phyloP scores from a whole-genome alignment of 2,888 invertebrate species.

The Zootermopsis nevadensis region DNA sequence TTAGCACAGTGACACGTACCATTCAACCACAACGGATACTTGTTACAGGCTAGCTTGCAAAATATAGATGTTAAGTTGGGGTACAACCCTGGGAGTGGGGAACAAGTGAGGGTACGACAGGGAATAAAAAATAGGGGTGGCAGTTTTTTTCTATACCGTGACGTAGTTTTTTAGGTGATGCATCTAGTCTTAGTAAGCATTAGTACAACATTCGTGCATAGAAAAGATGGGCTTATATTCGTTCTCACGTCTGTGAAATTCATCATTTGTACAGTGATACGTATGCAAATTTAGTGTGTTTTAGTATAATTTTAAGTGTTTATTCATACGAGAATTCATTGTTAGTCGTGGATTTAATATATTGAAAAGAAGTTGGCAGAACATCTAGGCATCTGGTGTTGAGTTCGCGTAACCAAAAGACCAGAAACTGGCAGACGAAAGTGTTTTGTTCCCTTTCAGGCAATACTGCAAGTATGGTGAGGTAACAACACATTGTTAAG shows the following conservation, averaged over 20 bases:
- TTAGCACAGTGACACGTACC: neutral
- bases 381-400: too few relatives aligned
- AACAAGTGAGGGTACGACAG: constrained; percentile 46
- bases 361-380: too few relatives aligned
- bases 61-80: constrained; percentile 29
- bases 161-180: constrained; percentile 43
- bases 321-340: neutral
- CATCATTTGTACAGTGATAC: neutral
- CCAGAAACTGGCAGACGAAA: too few relatives aligned
- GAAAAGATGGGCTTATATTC: constrained; percentile 16
- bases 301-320: neutral
- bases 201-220: constrained; percentile 24
- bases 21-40: neutral
- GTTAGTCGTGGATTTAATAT: too few relatives aligned
- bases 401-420: too few relatives aligned
- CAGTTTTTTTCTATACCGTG: constrained; percentile 45
- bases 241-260: neutral
- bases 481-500: too few relatives aligned
- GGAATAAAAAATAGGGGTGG: constrained; percentile 48
- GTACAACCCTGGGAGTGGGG: constrained; percentile 32
- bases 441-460: too few relatives aligned
- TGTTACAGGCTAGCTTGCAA: constrained; percentile 41
- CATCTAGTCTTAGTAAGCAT: constrained; percentile 37
- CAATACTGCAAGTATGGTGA: too few relatives aligned
- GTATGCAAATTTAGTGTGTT: neutral